phyloP scores from a whole-genome alignment of 2,113 vertebrate species.

The Choloepus hoffmanni region DNA sequence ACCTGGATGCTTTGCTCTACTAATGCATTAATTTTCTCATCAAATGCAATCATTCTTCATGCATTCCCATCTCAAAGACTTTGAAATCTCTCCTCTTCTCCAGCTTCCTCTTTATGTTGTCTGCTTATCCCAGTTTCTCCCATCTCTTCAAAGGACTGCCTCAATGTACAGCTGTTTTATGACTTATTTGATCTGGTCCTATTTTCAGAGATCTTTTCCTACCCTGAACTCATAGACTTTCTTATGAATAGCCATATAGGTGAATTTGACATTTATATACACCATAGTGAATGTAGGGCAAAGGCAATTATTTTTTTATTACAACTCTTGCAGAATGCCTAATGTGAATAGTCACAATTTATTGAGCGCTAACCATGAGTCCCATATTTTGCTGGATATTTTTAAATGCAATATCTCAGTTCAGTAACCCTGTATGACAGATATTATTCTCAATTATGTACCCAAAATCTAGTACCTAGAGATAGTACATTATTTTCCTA shows the following conservation, averaged over 20 bases:
- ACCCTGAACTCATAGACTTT: neutral
- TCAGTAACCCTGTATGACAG: neutral
- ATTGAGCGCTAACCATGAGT: neutral
- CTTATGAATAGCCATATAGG: neutral
- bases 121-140: neutral
- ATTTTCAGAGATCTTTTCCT: neutral
- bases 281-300: neutral
- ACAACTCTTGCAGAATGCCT: neutral
- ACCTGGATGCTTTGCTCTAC: neutral
- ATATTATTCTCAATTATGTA: neutral
- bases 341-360: neutral
- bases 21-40: neutral
- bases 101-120: neutral
- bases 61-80: neutral
- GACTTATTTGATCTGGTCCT: neutral
- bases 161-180: slow-evolving; percentile 4
- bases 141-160: neutral
- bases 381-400: slow-evolving; percentile 8
- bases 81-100: neutral
- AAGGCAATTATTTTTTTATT: neutral
- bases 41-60: neutral
- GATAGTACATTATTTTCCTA: neutral
- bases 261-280: neutral
- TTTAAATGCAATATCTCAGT: slow-evolving; percentile 24
- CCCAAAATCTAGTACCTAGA: neutral